These are phyloP conservation scores for Lasiurus cinereus DNA, from an alignment of 2,113 vertebrate genomes.

Conservation along the genomic window DNA sequence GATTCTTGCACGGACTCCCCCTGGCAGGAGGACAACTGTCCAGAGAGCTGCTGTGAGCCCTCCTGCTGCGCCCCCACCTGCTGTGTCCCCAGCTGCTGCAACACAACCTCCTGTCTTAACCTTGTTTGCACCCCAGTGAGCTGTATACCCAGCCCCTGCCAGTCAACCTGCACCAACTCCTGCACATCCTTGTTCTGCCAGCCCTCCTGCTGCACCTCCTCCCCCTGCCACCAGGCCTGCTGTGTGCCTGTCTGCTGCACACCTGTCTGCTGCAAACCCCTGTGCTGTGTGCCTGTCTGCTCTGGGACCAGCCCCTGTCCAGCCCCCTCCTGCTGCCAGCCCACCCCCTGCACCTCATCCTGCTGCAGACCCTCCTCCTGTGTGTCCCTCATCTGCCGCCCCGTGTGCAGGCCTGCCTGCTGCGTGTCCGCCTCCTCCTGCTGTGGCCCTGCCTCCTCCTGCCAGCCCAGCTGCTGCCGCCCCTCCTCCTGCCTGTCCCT, in stretches of 20 bases:
- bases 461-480: background rate
- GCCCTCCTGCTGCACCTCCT: background rate
- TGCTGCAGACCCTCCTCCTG: too few species aligned
- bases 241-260: too few species aligned
- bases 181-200: background rate
- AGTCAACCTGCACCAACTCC: too few species aligned
- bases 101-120: background rate
- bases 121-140: too few species aligned
- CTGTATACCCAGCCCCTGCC: too few species aligned
- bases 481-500: too few species aligned
- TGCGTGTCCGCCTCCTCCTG: background rate
- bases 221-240: background rate
- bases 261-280: background rate
- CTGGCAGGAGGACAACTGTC: slow-evolving; percentile 25
- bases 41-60: slow-evolving; percentile 28
- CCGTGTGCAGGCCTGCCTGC: background rate
- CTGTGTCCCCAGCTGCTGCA: background rate
- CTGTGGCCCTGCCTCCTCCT: background rate
- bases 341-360: too few species aligned
- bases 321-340: background rate
- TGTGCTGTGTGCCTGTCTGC: too few species aligned
- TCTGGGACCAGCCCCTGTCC: background rate
- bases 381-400: too few species aligned
- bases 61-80: background rate
- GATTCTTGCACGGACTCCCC: background rate